Percentiles rank a stretch among this genome's conserved stretches.
These are phyloP conservation scores for Octomys mimax DNA, from an alignment of 2,797 vertebrate species.

Conservation along the genomic window DNA sequence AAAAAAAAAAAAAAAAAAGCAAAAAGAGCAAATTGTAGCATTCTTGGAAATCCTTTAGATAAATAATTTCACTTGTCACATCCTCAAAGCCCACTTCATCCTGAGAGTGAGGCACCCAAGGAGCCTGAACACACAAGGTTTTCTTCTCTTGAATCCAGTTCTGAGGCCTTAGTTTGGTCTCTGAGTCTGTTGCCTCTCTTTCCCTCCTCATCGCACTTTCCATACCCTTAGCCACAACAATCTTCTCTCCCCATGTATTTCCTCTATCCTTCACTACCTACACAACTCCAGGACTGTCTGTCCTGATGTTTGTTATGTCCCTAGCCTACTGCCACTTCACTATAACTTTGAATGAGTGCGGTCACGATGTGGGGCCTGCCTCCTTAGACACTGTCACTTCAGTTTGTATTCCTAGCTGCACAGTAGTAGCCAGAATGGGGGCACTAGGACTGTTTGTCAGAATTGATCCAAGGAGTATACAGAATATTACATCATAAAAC, in stretches of 20 bases:
- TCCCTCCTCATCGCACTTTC: background rate
- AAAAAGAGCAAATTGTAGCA: slow-evolving; percentile 38
- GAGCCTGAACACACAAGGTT: background rate
- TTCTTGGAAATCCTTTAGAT: slow-evolving; percentile 69
- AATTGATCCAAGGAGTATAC: background rate
- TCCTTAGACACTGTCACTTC: background rate
- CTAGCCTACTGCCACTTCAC: background rate
- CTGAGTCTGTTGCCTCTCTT: background rate
- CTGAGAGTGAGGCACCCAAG: background rate
- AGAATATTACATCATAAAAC: background rate
- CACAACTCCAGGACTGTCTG: background rate
- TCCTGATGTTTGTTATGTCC: background rate
- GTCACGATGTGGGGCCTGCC: background rate
- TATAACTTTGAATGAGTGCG: background rate
- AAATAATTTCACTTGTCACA: slow-evolving; percentile 40
- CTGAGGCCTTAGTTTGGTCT: background rate
- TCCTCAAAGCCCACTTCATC: background rate
- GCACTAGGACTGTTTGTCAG: background rate
- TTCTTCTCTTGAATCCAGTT: background rate
- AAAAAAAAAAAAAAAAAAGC: too few species aligned
- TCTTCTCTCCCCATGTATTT: background rate
- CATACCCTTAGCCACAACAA: background rate
- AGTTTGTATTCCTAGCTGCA: background rate
- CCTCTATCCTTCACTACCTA: background rate
- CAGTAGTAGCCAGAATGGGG: background rate